Evolutionary conservation across 2,888 invertebrate genomes (phyloP), one percentile per base, ranked within the genome.

Genomic region (Eilema griseolum): DNA sequence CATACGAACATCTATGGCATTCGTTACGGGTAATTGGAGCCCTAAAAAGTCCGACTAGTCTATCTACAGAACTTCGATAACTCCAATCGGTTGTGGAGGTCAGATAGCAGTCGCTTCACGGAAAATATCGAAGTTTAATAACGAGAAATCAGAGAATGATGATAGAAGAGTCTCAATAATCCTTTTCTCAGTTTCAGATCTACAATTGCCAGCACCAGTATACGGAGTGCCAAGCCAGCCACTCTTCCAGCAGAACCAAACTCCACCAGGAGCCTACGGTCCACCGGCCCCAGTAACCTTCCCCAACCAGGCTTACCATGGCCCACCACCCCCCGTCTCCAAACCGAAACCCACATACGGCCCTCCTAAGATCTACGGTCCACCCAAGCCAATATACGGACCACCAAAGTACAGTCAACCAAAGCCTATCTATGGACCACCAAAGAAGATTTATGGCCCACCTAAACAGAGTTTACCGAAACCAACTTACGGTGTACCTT

Each of bases 211-310:
- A 2, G 91, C 95, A 3, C 96, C 96, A 24, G 93, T 96, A 0
- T 96, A 96, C 84, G 96, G 96, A 68, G 96, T 95, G 0, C 96
- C 96, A 7, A 94, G 96, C 74, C 87, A 91, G 62, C 92, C 93
- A 70, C 87, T 83, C 63, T 87, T 86, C 77, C 52, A 52, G 20
- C 52, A 52, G n/a, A 82, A 87, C 12, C 88, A 91, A 0, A 79
- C 93, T 0, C 95, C 95, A 0, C 90, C 93, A 0, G 89, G 94
- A 12, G 90, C 94, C 0, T 96, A 96, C 81, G 96, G 96, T 0
- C 92, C 95, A 0, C 96, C 96, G 0, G 92, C 95, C 0, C 95
- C 95, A 0, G 88, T 94, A 0, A 86, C 88, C 28, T 92, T 93
- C 83, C 93, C 93, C 10, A 89, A 78, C 74, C 92, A 93, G 46